Base-by-base conservation (phyloP, 30 jellyfish, hydroid and myxozoan genomes). In the Mastigias papua region DNA sequence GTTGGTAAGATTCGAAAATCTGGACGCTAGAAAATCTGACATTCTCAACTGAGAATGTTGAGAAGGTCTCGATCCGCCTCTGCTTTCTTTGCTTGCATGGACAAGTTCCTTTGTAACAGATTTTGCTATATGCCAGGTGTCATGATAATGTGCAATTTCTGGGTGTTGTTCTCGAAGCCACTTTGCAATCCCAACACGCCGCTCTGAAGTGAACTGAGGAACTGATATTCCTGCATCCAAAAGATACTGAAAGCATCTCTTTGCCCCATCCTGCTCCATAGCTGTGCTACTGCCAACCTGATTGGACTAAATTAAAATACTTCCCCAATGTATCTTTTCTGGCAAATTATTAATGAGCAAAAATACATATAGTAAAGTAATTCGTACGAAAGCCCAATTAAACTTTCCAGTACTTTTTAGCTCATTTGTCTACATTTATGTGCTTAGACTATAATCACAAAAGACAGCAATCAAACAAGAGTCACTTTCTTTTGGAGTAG, bases 81-180 rank as follows among this genome's bases (percentile, higher is more conserved):
- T n/a, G n/a, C n/a, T n/a, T n/a, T n/a, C n/a, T n/a, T n/a, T n/a
- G n/a, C n/a, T n/a, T n/a, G n/a, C n/a, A n/a, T n/a, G n/a, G n/a
- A n/a, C n/a, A n/a, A n/a, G n/a, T 82, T 82, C 67, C 32, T 70
- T 75, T 6, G 32, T 0, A 10, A 86, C 61, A 23, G 34, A 35
- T 34, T 61, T 73, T 27, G 46, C 78, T 30, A 86, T 48, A 69
- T 86, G 85, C 95, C 95, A 51, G 0, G 58, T 51, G 49, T 84
- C 80, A 84, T 34, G 69, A 46, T 15, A 67, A 32, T 84, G 93
- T 11, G 10, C 64, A 7, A 51, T 57, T 13, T 57, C 74, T 6
- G 91, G 28, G 28, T 86, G 75, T 23, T 21, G 23, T 30, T 42
- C 91, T 22, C 95, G 30, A 17, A 86, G 3, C 84, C 83, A 75